phyloP scores from a whole-genome alignment of 1,140 invertebrate species.

The Drosophila jambulina region DNA sequence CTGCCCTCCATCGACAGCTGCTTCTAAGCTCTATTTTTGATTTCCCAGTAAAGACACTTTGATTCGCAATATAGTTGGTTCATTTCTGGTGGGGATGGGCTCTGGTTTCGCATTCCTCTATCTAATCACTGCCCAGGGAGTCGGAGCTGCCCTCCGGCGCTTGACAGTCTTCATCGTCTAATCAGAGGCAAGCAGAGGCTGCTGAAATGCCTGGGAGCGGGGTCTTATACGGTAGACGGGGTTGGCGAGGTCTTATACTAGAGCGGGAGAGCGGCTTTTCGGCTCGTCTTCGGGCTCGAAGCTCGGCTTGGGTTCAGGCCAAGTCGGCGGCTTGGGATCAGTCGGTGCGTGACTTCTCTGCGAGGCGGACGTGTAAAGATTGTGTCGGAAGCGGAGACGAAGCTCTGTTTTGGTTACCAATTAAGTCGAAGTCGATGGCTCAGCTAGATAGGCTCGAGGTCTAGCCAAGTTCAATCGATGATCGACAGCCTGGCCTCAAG shows the following conservation, averaged over 20 bases:
- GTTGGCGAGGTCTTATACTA: background rate
- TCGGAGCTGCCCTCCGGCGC: constrained; percentile 22
- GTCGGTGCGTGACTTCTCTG: constrained; percentile 65
- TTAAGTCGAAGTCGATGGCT: constrained; percentile 57
- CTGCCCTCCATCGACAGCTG: constrained; percentile 69
- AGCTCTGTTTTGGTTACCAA: constrained; percentile 28
- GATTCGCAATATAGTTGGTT: background rate
- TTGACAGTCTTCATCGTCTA: constrained; percentile 38
- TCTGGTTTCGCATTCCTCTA: constrained; percentile 17
- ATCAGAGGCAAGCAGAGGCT: constrained; percentile 16
- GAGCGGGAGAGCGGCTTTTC: constrained; percentile 14
- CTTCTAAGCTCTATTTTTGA: constrained; percentile 46
- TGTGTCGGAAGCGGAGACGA: background rate
- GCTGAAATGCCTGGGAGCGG: background rate
- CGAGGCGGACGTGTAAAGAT: constrained; percentile 42
- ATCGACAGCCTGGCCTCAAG: constrained; percentile 15
- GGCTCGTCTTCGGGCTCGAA: constrained; percentile 14
- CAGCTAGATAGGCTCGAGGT: constrained; percentile 61
- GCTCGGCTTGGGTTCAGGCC: constrained; percentile 33
- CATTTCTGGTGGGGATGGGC: constrained; percentile 7
- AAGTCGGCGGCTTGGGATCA: constrained; percentile 48
- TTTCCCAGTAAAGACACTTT: constrained; percentile 13
- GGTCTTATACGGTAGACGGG: background rate
- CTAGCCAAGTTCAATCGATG: constrained; percentile 71
- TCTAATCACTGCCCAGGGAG: constrained; percentile 26